Evolutionary conservation across 2,797 vertebrate species (phyloP), one percentile per base, ranked within the genome.

Genomic region (Epinephelus awoara): DNA sequence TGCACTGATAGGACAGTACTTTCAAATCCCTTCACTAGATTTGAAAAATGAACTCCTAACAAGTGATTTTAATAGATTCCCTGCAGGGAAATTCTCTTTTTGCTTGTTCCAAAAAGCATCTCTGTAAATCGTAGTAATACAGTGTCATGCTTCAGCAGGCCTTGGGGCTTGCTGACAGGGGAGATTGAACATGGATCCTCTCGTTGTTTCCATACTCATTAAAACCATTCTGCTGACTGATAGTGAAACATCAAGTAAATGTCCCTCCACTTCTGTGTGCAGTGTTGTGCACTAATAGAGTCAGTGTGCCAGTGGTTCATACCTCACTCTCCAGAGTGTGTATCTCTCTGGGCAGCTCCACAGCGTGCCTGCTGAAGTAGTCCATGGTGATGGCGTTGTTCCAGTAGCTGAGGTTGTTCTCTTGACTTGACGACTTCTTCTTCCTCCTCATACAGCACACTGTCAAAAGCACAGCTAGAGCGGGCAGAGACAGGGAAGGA

Each of bases 371-470:
- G 95, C 96, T 99, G 94, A 99, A 99, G 95, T 99, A 99, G 94
- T 99, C 98, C 98, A 99, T 99, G 85, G 98, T 99, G 94, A 99
- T 99, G 90, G 98, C 96, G 3, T 99, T 98, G 94, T 99, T 99
- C 98, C 98, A 99, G 88, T 99, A 99, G 95, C 98, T 99, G 95
- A 99, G 94, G 90, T 98, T 99, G 93, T 97, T 99, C 95, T 99
- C 98, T 11, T 98, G 98, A 92, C 96, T 97, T 57, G 98, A 95
- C 0, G 97, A 96, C 95, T 99, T 99, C 94, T 97, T 99, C 96
- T 96, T 98, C 92, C 96, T 97, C 89, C 94, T 95, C 97, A 99
- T 97, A 91, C 98, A 99, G 95, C 97, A 98, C 84, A 99, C 96
- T 0, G 98, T 99, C 95, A 99, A 90, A 85, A 99, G 89, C 87